These are phyloP conservation scores for Montipora capitata DNA, from an alignment of 92 coral and sea anemone species.

Conservation along the genomic window DNA sequence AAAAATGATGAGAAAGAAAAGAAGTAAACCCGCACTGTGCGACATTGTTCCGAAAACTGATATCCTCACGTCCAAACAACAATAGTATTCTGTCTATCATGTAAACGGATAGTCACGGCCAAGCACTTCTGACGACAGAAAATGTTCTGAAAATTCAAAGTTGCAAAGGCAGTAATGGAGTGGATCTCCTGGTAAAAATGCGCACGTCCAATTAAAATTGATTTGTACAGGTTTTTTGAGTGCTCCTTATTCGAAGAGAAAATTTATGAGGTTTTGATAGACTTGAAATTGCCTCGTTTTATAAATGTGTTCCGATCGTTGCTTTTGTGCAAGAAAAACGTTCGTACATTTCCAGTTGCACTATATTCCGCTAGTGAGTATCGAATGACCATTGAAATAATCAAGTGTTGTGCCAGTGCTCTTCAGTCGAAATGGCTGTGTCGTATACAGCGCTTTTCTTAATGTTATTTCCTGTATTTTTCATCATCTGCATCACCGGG, in stretches of 20 bases:
- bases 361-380: not conserved
- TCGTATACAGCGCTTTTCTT: not conserved
- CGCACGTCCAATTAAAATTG: not conserved
- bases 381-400: not conserved
- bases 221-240: not conserved
- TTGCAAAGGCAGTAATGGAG: slow-evolving; percentile 4
- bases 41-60: not conserved
- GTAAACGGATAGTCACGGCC: not conserved
- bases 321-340: too few relatives aligned
- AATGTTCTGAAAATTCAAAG: not conserved
- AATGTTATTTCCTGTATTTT: not conserved
- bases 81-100: slow-evolving; percentile 9
- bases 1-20: not conserved
- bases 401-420: not conserved
- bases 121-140: slow-evolving; percentile 15
- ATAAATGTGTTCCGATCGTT: too few relatives aligned
- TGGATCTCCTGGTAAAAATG: not conserved
- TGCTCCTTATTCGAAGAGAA: not conserved
- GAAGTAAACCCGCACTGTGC: not conserved
- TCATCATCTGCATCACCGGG: not conserved
- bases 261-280: too few relatives aligned
- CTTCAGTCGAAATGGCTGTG: slow-evolving; percentile 18
- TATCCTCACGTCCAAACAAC: not conserved
- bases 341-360: not conserved
- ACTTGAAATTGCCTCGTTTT: too few relatives aligned